Percentiles rank a stretch among this genome's conserved stretches.
phyloP scores from a whole-genome alignment of 2,113 vertebrate genomes.

The Gasterosteus nipponicus region DNA sequence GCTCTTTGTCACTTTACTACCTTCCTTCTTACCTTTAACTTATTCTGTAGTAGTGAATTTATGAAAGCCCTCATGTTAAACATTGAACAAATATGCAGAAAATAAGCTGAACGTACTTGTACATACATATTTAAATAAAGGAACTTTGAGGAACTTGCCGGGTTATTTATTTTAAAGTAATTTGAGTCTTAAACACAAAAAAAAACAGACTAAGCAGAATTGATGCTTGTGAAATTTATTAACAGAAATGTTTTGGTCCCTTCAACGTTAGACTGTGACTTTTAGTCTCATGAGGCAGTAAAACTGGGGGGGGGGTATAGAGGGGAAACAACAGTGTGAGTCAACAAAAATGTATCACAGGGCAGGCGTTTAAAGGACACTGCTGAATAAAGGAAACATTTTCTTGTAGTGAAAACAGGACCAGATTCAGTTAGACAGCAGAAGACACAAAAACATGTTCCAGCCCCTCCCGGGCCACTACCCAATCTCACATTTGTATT shows the following conservation, averaged over 20 bases:
- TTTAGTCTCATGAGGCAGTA: slow-evolving; percentile 37
- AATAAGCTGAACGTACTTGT: slow-evolving; percentile 70
- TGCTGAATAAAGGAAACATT: slow-evolving; percentile 20
- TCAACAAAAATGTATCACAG: slow-evolving; percentile 35
- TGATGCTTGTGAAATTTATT: slow-evolving; percentile 97
- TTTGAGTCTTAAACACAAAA: not conserved
- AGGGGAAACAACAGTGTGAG: slow-evolving; percentile 14
- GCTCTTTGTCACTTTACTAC: slow-evolving; percentile 50
- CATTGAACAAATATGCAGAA: slow-evolving; percentile 72
- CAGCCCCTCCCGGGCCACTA: not conserved
- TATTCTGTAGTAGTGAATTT: slow-evolving; percentile 67
- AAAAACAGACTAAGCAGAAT: slow-evolving; percentile 17
- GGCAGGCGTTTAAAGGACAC: slow-evolving; percentile 20
- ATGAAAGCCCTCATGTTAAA: slow-evolving; percentile 52
- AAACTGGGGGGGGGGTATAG: slow-evolving; percentile 1
- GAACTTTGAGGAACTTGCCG: slow-evolving; percentile 70
- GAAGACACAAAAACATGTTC: slow-evolving; percentile 18
- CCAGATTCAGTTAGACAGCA: slow-evolving; percentile 7
- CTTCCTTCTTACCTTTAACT: slow-evolving; percentile 27
- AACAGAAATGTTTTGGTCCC: slow-evolving; percentile 91
- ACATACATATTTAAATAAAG: slow-evolving; percentile 82
- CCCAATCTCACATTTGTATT: slow-evolving; percentile 36
- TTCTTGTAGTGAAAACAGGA: slow-evolving; percentile 20
- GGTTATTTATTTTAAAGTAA: not conserved
- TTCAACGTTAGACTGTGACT: slow-evolving; percentile 79